Conservation (phyloP, 2,113 vertebrate genomes). For the Natator depressus region DNA sequence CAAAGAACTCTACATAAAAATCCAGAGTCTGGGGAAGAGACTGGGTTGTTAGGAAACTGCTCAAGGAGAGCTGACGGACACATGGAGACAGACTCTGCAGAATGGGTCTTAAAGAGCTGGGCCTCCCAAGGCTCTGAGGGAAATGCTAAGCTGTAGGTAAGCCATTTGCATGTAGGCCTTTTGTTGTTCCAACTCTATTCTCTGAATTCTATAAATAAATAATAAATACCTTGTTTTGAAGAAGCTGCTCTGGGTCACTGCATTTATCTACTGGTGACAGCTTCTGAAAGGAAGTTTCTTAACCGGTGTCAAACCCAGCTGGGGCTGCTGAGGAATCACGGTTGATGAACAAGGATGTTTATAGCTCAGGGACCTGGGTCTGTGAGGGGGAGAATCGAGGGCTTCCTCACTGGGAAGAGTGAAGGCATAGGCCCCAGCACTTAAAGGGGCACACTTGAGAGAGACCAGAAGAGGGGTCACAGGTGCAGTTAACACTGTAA, state of each 20-base stretch:
- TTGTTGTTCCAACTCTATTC: neutral
- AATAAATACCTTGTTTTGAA: neutral
- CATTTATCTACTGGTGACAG: neutral
- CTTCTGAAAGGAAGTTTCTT: neutral
- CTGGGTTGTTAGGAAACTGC: neutral
- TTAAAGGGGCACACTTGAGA: neutral
- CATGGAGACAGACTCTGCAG: neutral
- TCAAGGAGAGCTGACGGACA: neutral
- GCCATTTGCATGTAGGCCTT: neutral
- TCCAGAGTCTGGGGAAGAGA: neutral
- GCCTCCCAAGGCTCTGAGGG: neutral
- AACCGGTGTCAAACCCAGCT: neutral
- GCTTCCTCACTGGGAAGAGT: neutral
- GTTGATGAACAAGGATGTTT: neutral
- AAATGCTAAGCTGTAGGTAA: neutral
- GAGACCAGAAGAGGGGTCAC: neutral
- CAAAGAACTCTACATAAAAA: neutral
- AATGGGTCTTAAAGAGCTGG: neutral
- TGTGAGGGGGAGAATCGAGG: neutral
- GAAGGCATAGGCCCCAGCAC: neutral
- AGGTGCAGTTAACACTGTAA: neutral
- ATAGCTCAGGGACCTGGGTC: neutral
- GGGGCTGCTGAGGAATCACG: neutral
- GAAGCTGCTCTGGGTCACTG: neutral
- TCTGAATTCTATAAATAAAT: neutral